These are phyloP conservation scores for Taurulus bubalis DNA, from an alignment of 2,113 vertebrate species.

Conservation along the genomic window DNA sequence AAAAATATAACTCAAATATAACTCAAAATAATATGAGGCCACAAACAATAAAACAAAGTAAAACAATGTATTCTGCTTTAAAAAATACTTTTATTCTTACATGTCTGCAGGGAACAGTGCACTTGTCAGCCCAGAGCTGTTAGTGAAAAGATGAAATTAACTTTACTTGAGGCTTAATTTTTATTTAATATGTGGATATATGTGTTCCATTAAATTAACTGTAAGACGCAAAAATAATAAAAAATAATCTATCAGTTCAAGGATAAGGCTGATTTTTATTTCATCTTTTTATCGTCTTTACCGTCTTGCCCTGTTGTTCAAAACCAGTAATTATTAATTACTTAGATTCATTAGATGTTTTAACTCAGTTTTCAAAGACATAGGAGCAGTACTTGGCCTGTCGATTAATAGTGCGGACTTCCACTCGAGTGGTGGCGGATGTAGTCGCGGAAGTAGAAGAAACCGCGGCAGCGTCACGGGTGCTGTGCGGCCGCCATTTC, in stretches of 20 bases:
- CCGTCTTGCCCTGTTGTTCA: neutral
- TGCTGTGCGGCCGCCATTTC: constrained; percentile 69
- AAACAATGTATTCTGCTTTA: neutral
- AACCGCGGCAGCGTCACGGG: neutral
- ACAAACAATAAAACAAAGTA: neutral
- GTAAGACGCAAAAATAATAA: neutral
- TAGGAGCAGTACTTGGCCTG: neutral
- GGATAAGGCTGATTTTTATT: neutral
- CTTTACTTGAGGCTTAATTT: neutral
- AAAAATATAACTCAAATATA: neutral
- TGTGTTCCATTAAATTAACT: neutral
- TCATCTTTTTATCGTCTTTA: neutral
- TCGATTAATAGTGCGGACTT: neutral
- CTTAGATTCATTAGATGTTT: too few species aligned
- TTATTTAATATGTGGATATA: neutral
- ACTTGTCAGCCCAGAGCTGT: neutral
- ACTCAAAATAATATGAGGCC: neutral
- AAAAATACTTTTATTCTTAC: neutral
- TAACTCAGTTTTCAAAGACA: neutral
- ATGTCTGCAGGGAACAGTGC: neutral
- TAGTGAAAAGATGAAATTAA: neutral
- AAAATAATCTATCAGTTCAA: neutral
- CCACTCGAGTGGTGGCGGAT: constrained; percentile 5
- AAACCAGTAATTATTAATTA: too few species aligned
- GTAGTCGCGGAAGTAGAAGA: neutral